These are phyloP conservation scores for Venustoraphidia nigricollis DNA, from an alignment of 2,888 invertebrate genomes.

Conservation along the genomic window DNA sequence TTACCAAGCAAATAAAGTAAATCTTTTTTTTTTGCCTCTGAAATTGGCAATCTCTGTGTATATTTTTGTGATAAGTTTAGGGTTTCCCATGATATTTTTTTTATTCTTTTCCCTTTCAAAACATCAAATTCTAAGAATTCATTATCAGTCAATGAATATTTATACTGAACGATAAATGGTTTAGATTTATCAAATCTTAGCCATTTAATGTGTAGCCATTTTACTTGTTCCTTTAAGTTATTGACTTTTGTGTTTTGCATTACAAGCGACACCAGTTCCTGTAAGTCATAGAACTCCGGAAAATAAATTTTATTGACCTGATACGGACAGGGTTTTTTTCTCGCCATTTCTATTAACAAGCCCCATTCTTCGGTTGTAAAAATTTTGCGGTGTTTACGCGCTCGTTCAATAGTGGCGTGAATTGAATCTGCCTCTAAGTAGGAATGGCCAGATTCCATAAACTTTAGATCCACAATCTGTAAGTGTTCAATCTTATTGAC, in stretches of 20 bases:
- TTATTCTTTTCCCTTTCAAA: background rate
- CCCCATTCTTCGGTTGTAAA: slow-evolving; percentile 10
- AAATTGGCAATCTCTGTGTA: slow-evolving; percentile 1
- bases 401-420: slow-evolving; percentile 12
- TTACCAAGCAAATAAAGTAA: background rate
- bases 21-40: background rate
- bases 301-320: slow-evolving; percentile 2
- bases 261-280: slow-evolving; percentile 2
- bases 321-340: slow-evolving; percentile 9
- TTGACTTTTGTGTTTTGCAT: slow-evolving; percentile 5
- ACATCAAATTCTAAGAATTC: background rate
- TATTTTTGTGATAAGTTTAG: background rate
- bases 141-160: slow-evolving; percentile 5
- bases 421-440: slow-evolving; percentile 10
- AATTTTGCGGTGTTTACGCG: slow-evolving; percentile 9
- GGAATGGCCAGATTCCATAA: slow-evolving; percentile 13
- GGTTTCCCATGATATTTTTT: background rate
- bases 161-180: slow-evolving; percentile 7
- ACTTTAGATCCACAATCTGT: slow-evolving; percentile 13
- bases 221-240: slow-evolving; percentile 5
- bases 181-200: slow-evolving; percentile 7
- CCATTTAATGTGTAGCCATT: slow-evolving; percentile 10
- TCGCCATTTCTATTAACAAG: slow-evolving; percentile 7
- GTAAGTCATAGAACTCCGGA: slow-evolving; percentile 7
- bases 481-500: slow-evolving; percentile 10